Base-by-base conservation (phyloP, 1,140 invertebrate species). In the Tenebrio molitor region DNA sequence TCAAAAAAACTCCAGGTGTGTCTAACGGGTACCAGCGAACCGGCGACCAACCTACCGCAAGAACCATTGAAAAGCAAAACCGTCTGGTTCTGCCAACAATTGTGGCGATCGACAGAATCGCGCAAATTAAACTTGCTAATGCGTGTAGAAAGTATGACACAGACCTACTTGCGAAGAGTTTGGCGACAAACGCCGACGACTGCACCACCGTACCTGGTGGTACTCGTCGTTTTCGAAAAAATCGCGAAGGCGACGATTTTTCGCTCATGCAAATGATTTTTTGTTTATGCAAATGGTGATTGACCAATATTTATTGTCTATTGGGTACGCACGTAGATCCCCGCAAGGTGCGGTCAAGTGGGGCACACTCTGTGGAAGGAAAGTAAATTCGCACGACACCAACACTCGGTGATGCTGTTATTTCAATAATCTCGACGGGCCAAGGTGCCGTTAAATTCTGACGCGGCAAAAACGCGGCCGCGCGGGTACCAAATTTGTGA, bases 331-430 rank as follows among this genome's bases (percentile, higher is more conserved):
- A 29, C 23, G 50, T 58, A 58, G 29, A 58, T 21, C 50, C 50
- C 36, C 50, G 15, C 50, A 33, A 58, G 50, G 50, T 15, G 50
- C 50, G 50, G 50, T 29, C 50, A 58, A 58, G 50, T 58, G 50
- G 50, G 25, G 50, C 50, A 58, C 3, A 29, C n/a, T 58, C 29
- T 25, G 50, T 23, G 23, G 50, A 58, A 58, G 50, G 50, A 58
- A 58, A 58, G 50, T 58, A 58, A 58, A 58, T 58, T 58, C 50
- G 23, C 23, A 58, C 7, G 10, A 12, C 21, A 1, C 8, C 50
- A n/a, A 39, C 36, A 12, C 36, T 39, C 36, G n/a, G 12, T 58
- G 50, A 58, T 53, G 46, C 46, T 53, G 46, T 39, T 39, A 39
- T 39, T 39, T 39, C 6, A 53, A 23, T 53, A 53, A 53, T 58